Evolutionary conservation across 2,797 vertebrate genomes (phyloP).

Genomic region (Agapornis canus): DNA sequence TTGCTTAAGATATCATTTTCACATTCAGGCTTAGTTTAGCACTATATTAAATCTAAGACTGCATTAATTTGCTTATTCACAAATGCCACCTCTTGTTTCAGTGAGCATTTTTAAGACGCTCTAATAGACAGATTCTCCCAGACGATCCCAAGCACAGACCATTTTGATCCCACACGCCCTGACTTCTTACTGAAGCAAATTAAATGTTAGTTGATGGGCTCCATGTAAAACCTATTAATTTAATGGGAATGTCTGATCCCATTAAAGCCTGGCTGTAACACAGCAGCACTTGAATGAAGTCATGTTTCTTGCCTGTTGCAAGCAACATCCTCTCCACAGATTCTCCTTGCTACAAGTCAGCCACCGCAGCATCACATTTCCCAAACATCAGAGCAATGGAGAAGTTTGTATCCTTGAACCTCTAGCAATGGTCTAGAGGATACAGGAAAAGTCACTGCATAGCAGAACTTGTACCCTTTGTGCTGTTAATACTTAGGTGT

Average conservation of each 20-base stretch:
- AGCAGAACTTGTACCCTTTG: background rate
- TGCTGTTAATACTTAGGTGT: fast-evolving
- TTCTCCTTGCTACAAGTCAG: background rate
- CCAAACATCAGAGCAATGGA: fast-evolving
- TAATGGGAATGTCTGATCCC: slow-evolving; percentile 64
- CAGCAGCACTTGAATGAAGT: background rate
- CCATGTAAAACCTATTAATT: slow-evolving; percentile 70
- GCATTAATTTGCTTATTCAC: background rate
- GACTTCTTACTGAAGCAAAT: slow-evolving; percentile 61
- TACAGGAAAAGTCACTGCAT: background rate
- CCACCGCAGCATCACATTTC: background rate
- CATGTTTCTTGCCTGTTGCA: background rate
- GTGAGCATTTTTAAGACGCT: background rate
- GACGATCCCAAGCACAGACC: background rate
- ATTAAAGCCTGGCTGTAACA: slow-evolving; percentile 70
- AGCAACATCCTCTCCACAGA: background rate
- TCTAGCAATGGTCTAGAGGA: background rate
- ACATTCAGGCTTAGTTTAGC: background rate
- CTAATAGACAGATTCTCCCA: background rate
- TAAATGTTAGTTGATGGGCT: slow-evolving; percentile 75
- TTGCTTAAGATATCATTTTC: background rate
- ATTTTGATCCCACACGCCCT: background rate
- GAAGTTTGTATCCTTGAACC: background rate
- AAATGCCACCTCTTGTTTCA: background rate
- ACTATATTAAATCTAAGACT: background rate